These are phyloP conservation scores for Cheirogaleus medius DNA, from an alignment of 2,113 vertebrate genomes.

Conservation along the genomic window DNA sequence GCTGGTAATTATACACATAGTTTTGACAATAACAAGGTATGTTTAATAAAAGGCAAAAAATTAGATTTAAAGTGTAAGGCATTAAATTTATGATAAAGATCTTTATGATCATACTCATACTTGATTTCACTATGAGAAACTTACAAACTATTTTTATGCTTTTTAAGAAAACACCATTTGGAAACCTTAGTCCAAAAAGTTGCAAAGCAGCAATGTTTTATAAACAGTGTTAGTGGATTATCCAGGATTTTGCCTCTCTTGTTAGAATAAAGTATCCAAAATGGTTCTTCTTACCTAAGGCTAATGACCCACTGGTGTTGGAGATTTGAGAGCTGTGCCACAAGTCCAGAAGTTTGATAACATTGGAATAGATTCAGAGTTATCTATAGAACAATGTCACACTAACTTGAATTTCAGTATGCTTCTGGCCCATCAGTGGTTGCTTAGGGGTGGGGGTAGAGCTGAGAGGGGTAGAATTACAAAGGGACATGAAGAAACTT, in stretches of 20 bases:
- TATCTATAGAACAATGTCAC: neutral
- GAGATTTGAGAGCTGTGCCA: neutral
- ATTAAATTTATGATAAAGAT: neutral
- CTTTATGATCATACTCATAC: neutral
- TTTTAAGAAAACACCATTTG: neutral
- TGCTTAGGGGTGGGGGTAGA: neutral
- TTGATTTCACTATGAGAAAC: neutral
- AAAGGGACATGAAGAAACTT: neutral
- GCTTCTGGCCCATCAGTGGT: neutral
- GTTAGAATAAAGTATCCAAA: neutral
- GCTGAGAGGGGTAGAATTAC: neutral
- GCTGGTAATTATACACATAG: neutral
- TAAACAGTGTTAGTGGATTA: neutral
- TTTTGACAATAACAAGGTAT: neutral
- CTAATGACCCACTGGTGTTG: too few species aligned
- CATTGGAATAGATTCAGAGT: neutral
- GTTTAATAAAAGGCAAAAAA: neutral
- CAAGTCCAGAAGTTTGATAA: neutral
- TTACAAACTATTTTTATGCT: neutral
- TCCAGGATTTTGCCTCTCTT: neutral
- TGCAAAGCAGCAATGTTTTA: neutral
- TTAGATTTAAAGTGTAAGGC: neutral
- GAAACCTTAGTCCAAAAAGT: neutral
- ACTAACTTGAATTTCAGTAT: neutral
- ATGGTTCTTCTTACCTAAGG: neutral